Evolutionary conservation across 1,140 invertebrate species (phyloP).

Genomic region (Luehdorfia chinensis): DNA sequence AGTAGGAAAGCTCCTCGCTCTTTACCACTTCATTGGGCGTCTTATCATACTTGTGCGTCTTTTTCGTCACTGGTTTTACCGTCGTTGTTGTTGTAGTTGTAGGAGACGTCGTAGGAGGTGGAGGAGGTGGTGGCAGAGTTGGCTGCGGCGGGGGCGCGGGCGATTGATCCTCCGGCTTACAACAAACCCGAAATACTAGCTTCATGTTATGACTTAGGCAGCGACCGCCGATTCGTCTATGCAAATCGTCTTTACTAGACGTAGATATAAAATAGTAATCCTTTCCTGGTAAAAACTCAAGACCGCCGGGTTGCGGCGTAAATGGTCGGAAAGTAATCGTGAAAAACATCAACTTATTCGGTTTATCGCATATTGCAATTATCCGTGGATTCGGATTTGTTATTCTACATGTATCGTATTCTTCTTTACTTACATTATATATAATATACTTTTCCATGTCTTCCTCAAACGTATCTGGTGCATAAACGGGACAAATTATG

Average conservation of each 20-base stretch:
- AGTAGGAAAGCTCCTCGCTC: constrained; percentile 92
- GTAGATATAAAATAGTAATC: constrained; percentile 98
- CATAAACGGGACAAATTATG: constrained; percentile 95
- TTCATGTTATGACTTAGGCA: constrained; percentile 97
- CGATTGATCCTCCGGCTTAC: constrained; percentile 80
- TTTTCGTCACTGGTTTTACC: constrained; percentile 76
- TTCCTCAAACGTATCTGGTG: constrained; percentile 90
- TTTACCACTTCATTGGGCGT: constrained; percentile 94
- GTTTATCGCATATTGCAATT: constrained; percentile 97
- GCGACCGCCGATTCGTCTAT: constrained; percentile 92
- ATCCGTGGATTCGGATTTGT: constrained; percentile 94
- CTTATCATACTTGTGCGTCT: constrained; percentile 88
- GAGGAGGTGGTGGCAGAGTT: constrained; percentile 72
- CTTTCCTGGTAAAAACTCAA: constrained; percentile 95
- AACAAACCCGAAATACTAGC: constrained; percentile 96
- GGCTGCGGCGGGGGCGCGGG: constrained; percentile 72
- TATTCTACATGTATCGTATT: constrained; percentile 96
- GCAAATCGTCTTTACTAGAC: constrained; percentile 93
- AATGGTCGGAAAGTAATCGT: constrained; percentile 97
- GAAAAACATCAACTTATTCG: constrained; percentile 95
- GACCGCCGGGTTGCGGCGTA: constrained; percentile 94
- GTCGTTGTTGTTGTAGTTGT: constrained; percentile 64
- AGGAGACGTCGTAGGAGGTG: constrained; percentile 71
- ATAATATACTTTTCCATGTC: constrained; percentile 97
- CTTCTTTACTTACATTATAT: constrained; percentile 97